phyloP scores from a whole-genome alignment of 2,113 vertebrate genomes.

The Deroptyus accipitrinus region DNA sequence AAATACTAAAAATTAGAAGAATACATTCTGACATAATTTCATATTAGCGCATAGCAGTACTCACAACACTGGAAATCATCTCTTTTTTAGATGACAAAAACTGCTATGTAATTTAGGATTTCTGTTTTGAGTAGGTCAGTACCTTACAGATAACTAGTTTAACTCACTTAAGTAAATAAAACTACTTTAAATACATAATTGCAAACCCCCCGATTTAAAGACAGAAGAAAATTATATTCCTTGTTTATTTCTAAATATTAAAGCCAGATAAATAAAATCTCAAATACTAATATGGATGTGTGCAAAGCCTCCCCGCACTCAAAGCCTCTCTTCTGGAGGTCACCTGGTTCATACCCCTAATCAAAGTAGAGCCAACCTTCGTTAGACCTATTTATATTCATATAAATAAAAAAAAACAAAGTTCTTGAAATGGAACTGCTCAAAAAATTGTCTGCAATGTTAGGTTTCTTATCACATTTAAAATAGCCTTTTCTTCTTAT shows the following conservation, averaged over 20 bases:
- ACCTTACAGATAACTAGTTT: neutral
- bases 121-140: neutral
- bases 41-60: neutral
- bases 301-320: neutral
- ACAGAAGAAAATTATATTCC: neutral
- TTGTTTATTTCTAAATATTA: neutral
- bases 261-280: neutral
- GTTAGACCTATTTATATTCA: neutral
- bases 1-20: neutral
- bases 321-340: neutral
- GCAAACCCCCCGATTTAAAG: neutral
- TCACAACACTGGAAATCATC: neutral
- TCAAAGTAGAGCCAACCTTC: neutral
- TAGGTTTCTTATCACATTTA: neutral
- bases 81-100: neutral
- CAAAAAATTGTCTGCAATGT: neutral
- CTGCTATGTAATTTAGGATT: fast-evolving
- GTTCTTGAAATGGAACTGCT: neutral
- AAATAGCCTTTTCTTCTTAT: neutral
- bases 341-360: neutral
- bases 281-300: neutral
- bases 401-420: neutral
- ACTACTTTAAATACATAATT: neutral
- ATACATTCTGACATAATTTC: neutral
- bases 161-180: neutral